phyloP scores from a whole-genome alignment of 2,888 invertebrate genomes.

The Phortica okadai region DNA sequence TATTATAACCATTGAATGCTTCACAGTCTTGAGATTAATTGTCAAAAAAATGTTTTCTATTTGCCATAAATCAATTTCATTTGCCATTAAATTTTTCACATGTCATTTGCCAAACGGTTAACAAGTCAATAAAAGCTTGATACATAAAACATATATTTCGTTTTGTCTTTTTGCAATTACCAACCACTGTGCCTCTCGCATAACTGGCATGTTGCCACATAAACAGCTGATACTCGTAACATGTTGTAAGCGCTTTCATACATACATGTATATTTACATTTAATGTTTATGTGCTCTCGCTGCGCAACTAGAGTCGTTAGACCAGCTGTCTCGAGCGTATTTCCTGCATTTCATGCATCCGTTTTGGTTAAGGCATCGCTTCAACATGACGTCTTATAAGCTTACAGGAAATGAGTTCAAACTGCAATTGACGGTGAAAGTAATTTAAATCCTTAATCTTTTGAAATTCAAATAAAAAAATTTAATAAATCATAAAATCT shows the following conservation, averaged over 20 bases:
- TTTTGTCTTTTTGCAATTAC: background rate
- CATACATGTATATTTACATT: background rate
- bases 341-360: background rate
- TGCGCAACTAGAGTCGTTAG: background rate
- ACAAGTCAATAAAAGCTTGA: background rate
- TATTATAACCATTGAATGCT: too few relatives aligned
- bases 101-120: background rate
- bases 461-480: background rate
- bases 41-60: too few relatives aligned
- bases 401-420: background rate
- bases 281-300: background rate
- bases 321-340: background rate
- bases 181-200: background rate
- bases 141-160: background rate
- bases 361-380: background rate
- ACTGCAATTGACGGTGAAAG: background rate
- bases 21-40: too few relatives aligned
- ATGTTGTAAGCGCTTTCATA: background rate
- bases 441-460: background rate
- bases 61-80: too few relatives aligned
- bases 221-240: background rate
- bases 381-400: background rate
- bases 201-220: background rate
- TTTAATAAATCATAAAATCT: background rate
- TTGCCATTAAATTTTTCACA: background rate